Evolutionary conservation across 2,888 invertebrate species (phyloP), one percentile per base, ranked within the genome.

Genomic region (Agrochola lychnidis): DNA sequence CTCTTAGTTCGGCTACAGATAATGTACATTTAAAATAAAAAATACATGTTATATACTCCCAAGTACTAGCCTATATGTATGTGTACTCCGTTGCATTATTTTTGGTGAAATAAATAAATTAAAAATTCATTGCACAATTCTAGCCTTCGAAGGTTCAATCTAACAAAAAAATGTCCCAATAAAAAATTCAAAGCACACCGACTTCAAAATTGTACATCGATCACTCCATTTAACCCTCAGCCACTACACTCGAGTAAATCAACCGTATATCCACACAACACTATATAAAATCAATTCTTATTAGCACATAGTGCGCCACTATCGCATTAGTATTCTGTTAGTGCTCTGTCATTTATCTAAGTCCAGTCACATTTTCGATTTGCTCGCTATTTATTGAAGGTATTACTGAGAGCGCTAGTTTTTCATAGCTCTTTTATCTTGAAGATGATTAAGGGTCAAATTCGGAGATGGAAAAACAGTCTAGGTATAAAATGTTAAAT

Each of bases 291-390:
- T 85, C 88, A 79, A 85, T 87, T 75, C 68, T 85, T 86, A 86
- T 86, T 86, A 86, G 76, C 59, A 72, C 83, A 79, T 71, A 81
- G 71, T 79, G 59, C 61, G 73, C 63, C 70, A 70, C 75, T 77
- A 61, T 14, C 48, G 30, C 81, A 85, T 86, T 85, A 87, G 76
- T 85, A 86, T 86, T 79, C 86, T 48, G 30, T 57, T 67, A 22
- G 59, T 70, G 79, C 19, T 66, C 57, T 73, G 73, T 80, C 85
- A 85, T 86, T 86, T 87, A 85, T 86, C 82, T 82, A 76, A 78
- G 85, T 82, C 79, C 69, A 78, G 85, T 78, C 82, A 82, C 86
- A 85, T 70, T 85, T 82, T 82, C 74, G 73, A 85, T 85, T 86
- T 78, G 67, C 53, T 68, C 68, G n/a, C 63, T 84, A 76, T 80